Percentiles rank a stretch among this genome's conserved stretches.
Evolutionary conservation across 2,113 vertebrate genomes (phyloP).

Genomic region (Dunckerocampus dactyliophorus): DNA sequence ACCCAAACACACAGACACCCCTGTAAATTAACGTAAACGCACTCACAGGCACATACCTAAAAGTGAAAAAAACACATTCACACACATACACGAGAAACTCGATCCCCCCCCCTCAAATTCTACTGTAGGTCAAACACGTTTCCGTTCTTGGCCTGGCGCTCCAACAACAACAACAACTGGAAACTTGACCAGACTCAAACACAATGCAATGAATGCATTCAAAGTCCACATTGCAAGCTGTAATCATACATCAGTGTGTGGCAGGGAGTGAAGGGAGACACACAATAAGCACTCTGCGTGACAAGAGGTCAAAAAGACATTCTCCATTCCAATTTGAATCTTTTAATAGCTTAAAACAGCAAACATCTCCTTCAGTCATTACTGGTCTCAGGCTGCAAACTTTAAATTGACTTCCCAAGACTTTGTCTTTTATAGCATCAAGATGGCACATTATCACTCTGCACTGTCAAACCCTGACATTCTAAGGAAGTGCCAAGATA

Average conservation of each 20-base stretch:
- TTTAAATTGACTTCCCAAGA: slow-evolving; percentile 27
- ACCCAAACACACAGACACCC: slow-evolving; percentile 16
- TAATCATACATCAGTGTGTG: slow-evolving; percentile 1
- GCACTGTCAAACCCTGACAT: slow-evolving; percentile 18
- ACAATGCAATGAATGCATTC: slow-evolving; percentile 20
- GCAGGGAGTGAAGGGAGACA: neutral
- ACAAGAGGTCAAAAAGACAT: slow-evolving; percentile 6
- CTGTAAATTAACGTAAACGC: slow-evolving; percentile 25
- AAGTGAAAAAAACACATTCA: slow-evolving; percentile 32
- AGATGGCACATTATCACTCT: slow-evolving; percentile 12
- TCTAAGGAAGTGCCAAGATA: neutral
- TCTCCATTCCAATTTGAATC: neutral
- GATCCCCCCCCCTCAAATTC: slow-evolving; percentile 30
- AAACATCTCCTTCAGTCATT: neutral
- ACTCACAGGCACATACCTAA: slow-evolving; percentile 8
- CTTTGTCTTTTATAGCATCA: slow-evolving; percentile 32
- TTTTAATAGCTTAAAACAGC: neutral
- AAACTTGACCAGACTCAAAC: slow-evolving; percentile 17
- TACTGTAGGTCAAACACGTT: slow-evolving; percentile 23
- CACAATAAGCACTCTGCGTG: neutral
- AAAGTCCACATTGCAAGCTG: slow-evolving; percentile 9
- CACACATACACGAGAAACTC: slow-evolving; percentile 35
- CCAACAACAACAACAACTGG: slow-evolving; percentile 24
- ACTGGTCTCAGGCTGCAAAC: slow-evolving; percentile 30
- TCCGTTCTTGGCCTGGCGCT: slow-evolving; percentile 34